Base-by-base conservation (phyloP, 2,113 vertebrate genomes). In the Paratilapia polleni region DNA sequence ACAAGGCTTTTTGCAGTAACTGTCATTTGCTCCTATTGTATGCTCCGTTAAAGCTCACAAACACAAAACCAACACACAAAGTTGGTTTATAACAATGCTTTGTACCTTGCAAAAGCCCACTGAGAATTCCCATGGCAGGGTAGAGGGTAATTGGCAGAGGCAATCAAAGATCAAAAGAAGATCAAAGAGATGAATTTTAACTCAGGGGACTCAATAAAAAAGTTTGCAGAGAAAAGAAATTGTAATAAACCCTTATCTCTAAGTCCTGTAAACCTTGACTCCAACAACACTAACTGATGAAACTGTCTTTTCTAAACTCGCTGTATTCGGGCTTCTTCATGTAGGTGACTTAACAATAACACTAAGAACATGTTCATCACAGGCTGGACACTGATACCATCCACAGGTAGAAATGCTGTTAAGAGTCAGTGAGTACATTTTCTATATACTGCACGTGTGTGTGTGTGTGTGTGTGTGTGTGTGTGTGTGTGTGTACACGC, bases 101-200 rank as follows among this genome's bases (percentile, higher is more conserved):
- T 83, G 31, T 79, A 52, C 62, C 57, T 64, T 24, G 24, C 20
- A 64, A 13, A 80, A 60, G 74, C 43, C 13, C 52, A 24, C 26
- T 74, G 56, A 28, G 17, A 70, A 60, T 84, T 70, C 62, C 81
- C 56, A 58, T n/a, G 1, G 75, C 13, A 8, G 20, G 17, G 34
- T 20, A 28, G 49, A 82, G 43, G 49, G 38, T 66, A 74, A 86
- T 63, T 73, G 28, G 15, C 5, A 1, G 38, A 82, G 43, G 77
- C 61, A 84, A 84, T 86, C 75, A 79, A 82, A 89, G 74, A 76
- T 77, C 38, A 91, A 83, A 82, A 83, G 36, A 11, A 88, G 75
- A 86, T 88, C 77, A 88, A 83, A 87, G 80, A 82, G 28, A 87
- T 78, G 36, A 12, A 68, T 82, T 88, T 83, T 28, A 59, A 81